Evolutionary conservation across 2,797 vertebrate genomes (phyloP).

Genomic region (Pygocentrus nattereri): DNA sequence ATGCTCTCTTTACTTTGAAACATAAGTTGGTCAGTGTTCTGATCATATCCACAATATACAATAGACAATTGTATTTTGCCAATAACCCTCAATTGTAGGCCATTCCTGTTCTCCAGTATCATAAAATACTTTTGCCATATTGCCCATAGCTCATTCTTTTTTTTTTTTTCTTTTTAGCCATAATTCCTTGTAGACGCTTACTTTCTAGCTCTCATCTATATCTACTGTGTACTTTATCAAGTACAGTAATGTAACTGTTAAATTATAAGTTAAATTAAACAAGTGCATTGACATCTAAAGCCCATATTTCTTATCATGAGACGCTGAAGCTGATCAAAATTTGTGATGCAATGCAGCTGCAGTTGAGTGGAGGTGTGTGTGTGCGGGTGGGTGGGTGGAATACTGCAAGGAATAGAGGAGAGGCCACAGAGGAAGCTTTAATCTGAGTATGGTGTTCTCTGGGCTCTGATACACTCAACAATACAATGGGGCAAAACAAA

Average conservation of each 20-base stretch:
- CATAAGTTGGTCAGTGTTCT: too few species aligned
- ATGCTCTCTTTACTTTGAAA: too few species aligned
- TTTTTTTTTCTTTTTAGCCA: too few species aligned
- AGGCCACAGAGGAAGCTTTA: slow-evolving; percentile 37
- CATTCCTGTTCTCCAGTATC: too few species aligned
- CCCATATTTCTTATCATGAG: background rate
- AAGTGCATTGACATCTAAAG: background rate
- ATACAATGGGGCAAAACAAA: background rate
- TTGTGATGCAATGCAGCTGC: slow-evolving; percentile 21
- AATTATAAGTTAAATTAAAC: slow-evolving; percentile 7
- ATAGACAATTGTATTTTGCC: too few species aligned
- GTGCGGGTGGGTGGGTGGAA: slow-evolving; percentile 9
- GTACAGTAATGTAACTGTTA: too few species aligned
- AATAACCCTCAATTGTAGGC: too few species aligned
- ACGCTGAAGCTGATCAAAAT: background rate
- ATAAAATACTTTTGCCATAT: too few species aligned
- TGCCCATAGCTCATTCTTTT: too few species aligned
- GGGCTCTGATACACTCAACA: background rate
- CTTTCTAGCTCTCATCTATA: background rate
- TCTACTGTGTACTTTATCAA: background rate
- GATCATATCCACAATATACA: too few species aligned
- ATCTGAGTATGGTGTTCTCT: slow-evolving; percentile 21
- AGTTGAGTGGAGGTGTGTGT: background rate
- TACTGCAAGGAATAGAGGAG: slow-evolving; percentile 31
- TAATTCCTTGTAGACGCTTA: too few species aligned